phyloP scores from a whole-genome alignment of 2,888 invertebrate species.

The Hirtodrosophila alboralis region DNA sequence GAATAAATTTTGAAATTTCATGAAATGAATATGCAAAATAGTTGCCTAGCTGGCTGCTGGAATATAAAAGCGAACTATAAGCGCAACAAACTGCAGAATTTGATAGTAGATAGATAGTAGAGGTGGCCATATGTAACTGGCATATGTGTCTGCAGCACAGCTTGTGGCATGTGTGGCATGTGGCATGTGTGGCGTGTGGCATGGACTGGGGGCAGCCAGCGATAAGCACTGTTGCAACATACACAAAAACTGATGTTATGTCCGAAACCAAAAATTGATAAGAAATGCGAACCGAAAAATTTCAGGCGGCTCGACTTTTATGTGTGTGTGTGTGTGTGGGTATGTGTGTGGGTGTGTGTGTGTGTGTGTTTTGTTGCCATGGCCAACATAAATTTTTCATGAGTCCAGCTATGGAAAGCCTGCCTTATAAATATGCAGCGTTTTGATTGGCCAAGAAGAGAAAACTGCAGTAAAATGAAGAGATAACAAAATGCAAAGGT shows the following conservation, averaged over 20 bases:
- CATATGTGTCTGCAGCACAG: conserved; percentile 27
- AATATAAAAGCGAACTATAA: conserved; percentile 40
- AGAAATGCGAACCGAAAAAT: conserved; percentile 48
- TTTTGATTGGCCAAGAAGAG: conserved; percentile 17
- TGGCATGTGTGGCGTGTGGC: conserved; percentile 7
- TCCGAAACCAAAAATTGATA: conserved; percentile 46
- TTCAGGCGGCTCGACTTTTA: conserved; percentile 21
- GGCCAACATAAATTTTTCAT: conserved; percentile 26
- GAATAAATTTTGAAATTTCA: conserved; percentile 73
- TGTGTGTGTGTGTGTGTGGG: conserved; percentile 6
- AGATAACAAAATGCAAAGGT: conserved; percentile 2
- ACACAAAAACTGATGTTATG: conserved; percentile 13
- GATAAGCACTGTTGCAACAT: conserved; percentile 50
- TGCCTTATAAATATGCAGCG: conserved; percentile 46
- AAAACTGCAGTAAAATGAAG: background rate
- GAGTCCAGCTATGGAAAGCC: conserved; percentile 4
- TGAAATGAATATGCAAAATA: conserved; percentile 75
- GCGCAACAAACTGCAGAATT: conserved; percentile 42
- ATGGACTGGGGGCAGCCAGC: conserved; percentile 17
- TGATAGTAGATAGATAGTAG: conserved; percentile 11
- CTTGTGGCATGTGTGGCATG: conserved; percentile 9
- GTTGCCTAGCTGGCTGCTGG: conserved; percentile 37
- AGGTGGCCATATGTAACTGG: conserved; percentile 23
- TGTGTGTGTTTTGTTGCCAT: no score
- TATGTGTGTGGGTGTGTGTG: no score